Evolutionary conservation across 1,140 invertebrate genomes (phyloP), one percentile per base, ranked within the genome.

Genomic region (Druon quercuslanigerum): DNA sequence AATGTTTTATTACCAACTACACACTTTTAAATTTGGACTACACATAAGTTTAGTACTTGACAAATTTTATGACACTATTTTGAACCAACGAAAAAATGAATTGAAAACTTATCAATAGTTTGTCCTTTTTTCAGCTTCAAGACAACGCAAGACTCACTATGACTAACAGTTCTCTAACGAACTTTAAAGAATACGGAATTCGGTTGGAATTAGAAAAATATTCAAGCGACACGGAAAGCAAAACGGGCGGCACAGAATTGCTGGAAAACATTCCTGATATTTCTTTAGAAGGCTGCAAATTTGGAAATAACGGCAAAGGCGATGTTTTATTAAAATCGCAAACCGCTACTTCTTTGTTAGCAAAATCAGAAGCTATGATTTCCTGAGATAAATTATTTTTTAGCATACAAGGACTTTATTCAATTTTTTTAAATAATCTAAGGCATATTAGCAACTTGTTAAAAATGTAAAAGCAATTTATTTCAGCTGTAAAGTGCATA

Each of bases 141-240:
- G 86, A 89, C 46, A 80, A 86, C 56, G 83, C 83, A 3, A 84
- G 75, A 80, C 79, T 91, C 33, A 78, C 14, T 7, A 86, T 82
- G 20, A 84, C 17, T 2, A 81, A 85, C 33, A 91, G 89, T 73
- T 72, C 33, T n/a, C 83, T 91, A 17, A 82, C 82, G 3, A 76
- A 87, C 60, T 88, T 88, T 14, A 88, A 86, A 72, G 90, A 90
- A 71, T 88, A 86, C 20, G 89, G 86, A 7, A 86, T 92, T 79
- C 82, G 88, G 57, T 82, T 90, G 72, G 89, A 90, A 80, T 87
- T 87, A 8, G 79, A 87, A 25, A 89, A 87, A 80, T 82, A 88
- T 74, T 71, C 86, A 8, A 74, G 66, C 25, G 72, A 66, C 25
- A 14, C 50, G 7, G 82, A 87, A 51, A 74, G 50, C 16, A 85